Conservation (phyloP, 2,797 vertebrate species). For the Nannoperca australis region DNA sequence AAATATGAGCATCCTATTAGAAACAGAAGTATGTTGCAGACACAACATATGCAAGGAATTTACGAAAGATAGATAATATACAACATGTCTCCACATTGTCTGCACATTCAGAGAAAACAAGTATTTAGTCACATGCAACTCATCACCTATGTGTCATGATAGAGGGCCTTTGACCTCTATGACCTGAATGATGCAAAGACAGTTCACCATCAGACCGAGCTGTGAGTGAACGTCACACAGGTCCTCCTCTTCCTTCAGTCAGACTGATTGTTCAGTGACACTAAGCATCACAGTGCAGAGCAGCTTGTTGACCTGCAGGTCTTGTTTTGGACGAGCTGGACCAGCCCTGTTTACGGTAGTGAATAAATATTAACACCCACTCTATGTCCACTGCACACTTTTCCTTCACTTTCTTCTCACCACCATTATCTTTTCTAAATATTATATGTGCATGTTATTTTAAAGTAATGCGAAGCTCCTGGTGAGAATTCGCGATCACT, state of each 20-base stretch:
- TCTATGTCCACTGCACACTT: background rate
- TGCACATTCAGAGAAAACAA: conserved; percentile 9
- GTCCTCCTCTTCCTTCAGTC: background rate
- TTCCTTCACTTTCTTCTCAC: background rate
- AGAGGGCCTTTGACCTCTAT: conserved; percentile 7
- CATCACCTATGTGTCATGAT: background rate
- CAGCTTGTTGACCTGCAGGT: background rate
- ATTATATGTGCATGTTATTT: background rate
- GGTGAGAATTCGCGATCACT: background rate
- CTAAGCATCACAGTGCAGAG: background rate
- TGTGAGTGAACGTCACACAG: background rate
- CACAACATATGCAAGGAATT: background rate
- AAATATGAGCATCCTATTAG: background rate
- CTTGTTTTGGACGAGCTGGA: background rate
- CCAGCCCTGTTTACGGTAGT: background rate
- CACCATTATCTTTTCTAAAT: too few relatives aligned
- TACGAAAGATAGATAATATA: background rate
- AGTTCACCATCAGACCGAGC: background rate
- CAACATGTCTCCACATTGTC: background rate
- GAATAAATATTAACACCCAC: background rate
- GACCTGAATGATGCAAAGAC: conserved; percentile 9
- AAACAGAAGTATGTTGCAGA: background rate
- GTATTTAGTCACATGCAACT: conserved; percentile 10
- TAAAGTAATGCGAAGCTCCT: background rate
- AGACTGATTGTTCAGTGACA: background rate